Conservation (phyloP, 2,113 vertebrate species). For the Connochaetes taurinus region DNA sequence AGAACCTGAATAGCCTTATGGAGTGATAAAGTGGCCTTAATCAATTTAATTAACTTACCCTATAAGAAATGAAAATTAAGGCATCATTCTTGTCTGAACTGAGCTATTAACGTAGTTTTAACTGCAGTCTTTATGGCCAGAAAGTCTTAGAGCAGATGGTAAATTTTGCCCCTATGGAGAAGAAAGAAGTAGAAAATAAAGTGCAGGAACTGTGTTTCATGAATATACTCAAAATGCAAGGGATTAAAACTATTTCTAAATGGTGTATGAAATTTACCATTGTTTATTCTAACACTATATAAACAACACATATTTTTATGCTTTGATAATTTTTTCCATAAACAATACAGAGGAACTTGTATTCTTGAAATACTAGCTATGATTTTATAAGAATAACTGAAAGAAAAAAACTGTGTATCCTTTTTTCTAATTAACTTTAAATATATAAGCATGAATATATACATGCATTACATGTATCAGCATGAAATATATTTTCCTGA, state of each 20-base stretch:
- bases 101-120: conserved; percentile 65
- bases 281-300: not conserved
- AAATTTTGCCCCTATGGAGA: conserved; percentile 61
- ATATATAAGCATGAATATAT: not conserved
- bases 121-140: conserved; percentile 56
- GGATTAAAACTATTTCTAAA: conserved; percentile 18
- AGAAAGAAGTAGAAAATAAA: conserved; percentile 37
- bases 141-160: conserved; percentile 67
- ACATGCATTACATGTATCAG: not conserved
- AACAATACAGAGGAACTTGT: not conserved
- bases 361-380: not conserved
- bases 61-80: conserved; percentile 69
- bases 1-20: conserved; percentile 16
- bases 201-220: not conserved
- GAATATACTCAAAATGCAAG: conserved; percentile 33
- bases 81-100: conserved; percentile 63
- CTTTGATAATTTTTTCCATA: not conserved
- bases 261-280: not conserved
- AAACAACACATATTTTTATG: not conserved
- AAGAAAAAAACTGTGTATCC: not conserved
- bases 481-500: not conserved
- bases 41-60: conserved; percentile 64
- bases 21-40: conserved; percentile 63
- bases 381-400: not conserved
- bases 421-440: conserved; percentile 3